Conservation (phyloP, 64 coral and sea anemone genomes). For the Pocillopora verrucosa region DNA sequence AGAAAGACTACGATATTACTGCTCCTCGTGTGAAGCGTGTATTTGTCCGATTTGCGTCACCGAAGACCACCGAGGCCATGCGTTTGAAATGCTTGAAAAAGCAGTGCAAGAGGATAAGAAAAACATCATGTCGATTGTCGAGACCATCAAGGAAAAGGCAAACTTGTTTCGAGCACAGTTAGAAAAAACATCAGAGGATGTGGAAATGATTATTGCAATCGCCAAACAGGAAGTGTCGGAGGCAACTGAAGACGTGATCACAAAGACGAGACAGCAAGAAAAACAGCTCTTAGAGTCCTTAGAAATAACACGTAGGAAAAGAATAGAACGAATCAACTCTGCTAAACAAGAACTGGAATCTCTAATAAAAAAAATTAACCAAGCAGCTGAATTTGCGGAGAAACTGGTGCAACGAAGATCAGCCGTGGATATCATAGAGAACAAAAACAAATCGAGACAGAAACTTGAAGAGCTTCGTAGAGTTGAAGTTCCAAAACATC, state of each 20-base stretch:
- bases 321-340: neutral
- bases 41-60: neutral
- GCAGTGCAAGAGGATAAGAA: neutral
- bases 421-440: neutral
- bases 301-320: neutral
- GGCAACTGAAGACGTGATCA: neutral
- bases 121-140: neutral
- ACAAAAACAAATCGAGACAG: neutral
- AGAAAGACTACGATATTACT: neutral
- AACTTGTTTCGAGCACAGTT: neutral
- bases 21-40: neutral
- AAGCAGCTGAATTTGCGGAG: neutral
- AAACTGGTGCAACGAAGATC: neutral
- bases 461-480: neutral
- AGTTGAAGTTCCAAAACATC: neutral
- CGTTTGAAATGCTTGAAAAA: neutral
- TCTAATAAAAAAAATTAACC: neutral
- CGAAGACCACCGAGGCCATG: neutral
- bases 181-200: neutral
- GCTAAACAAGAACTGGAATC: neutral
- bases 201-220: neutral
- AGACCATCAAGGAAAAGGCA: neutral
- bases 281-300: neutral
- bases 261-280: neutral
- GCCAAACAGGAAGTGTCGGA: neutral